Evolutionary conservation across 1,140 invertebrate species (phyloP).

Genomic region (Drosophila nikananu): DNA sequence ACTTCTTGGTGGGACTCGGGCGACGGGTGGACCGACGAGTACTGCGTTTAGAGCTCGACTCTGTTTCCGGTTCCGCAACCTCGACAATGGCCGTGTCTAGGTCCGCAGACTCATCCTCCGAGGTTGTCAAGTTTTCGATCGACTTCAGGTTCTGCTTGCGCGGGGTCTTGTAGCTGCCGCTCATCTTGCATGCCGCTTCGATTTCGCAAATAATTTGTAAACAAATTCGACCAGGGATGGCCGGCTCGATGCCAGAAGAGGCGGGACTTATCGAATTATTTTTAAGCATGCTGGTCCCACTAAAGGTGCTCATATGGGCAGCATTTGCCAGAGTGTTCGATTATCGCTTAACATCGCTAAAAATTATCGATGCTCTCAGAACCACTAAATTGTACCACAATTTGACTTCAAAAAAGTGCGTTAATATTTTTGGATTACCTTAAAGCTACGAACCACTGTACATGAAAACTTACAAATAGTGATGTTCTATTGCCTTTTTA

Average conservation of each 20-base stretch:
- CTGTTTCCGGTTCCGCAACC: background rate
- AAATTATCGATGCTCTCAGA: no score
- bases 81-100: slow-evolving; percentile 13
- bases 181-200: background rate
- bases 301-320: no score
- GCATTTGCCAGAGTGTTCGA: no score
- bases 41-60: background rate
- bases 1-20: slow-evolving; percentile 75
- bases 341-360: no score
- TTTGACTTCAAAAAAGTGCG: no score
- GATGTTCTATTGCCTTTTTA: no score
- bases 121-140: slow-evolving; percentile 42
- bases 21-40: slow-evolving; percentile 62
- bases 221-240: slow-evolving; percentile 18
- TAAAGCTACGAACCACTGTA: no score
- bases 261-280: slow-evolving; percentile 36
- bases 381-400: no score
- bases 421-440: no score
- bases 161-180: slow-evolving; percentile 56
- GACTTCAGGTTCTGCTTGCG: slow-evolving; percentile 56
- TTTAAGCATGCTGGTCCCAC: background rate
- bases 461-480: no score
- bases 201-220: slow-evolving; percentile 10
- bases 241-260: slow-evolving; percentile 15
- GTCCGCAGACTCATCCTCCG: slow-evolving; percentile 52